Conservation (phyloP, 2,888 invertebrate species). For the Conchocele bisecta region DNA sequence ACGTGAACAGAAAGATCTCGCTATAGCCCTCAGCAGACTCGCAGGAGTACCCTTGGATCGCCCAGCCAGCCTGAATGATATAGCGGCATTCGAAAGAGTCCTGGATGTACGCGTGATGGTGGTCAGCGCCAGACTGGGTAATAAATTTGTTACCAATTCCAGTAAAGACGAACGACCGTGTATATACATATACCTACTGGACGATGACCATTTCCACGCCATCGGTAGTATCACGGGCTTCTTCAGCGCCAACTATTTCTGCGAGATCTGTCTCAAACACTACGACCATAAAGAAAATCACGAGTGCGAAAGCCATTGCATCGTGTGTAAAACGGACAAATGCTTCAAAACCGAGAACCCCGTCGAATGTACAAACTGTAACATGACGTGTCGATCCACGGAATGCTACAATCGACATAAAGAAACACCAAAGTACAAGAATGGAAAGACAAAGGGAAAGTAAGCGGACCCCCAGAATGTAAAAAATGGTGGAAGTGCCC, state of each 20-base stretch:
- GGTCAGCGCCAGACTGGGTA: slow-evolving; percentile 21
- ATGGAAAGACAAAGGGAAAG: neutral
- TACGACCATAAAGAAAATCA: neutral
- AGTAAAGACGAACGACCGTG: slow-evolving; percentile 12
- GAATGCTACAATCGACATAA: neutral
- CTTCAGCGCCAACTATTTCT: neutral
- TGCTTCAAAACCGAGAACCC: neutral
- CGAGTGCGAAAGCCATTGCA: too few relatives aligned
- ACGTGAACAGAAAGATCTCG: slow-evolving; percentile 9
- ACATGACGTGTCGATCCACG: neutral
- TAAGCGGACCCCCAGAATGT: neutral
- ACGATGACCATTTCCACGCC: slow-evolving; percentile 15
- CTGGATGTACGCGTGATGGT: slow-evolving; percentile 16
- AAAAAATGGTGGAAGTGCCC: slow-evolving; percentile 1
- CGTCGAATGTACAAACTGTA: neutral
- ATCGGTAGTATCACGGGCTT: neutral
- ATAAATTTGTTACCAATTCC: slow-evolving; percentile 21
- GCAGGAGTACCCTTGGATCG: slow-evolving; percentile 10
- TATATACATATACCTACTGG: slow-evolving; percentile 7
- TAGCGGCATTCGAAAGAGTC: slow-evolving; percentile 12
- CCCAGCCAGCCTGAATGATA: slow-evolving; percentile 14
- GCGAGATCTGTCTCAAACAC: neutral
- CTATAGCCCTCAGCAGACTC: slow-evolving; percentile 5
- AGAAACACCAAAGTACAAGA: neutral
- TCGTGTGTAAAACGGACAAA: neutral